These are phyloP conservation scores for Andrena marginata DNA, from an alignment of 2,888 invertebrate genomes.

Conservation along the genomic window DNA sequence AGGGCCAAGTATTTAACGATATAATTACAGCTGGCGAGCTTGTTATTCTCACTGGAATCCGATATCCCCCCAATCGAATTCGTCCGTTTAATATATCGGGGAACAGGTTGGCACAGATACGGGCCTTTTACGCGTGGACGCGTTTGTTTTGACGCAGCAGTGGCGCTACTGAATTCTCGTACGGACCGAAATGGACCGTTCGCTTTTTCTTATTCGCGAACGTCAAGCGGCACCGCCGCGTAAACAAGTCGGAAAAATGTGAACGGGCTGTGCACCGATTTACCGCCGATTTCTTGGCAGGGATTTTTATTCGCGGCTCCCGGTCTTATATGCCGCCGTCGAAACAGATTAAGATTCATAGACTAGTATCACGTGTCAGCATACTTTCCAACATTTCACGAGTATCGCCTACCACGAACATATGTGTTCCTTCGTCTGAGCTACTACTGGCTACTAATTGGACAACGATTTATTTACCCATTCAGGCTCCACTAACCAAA, in stretches of 20 bases:
- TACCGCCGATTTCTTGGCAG: background rate
- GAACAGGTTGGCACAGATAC: background rate
- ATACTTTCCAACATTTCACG: background rate
- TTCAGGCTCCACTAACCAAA: too few relatives aligned
- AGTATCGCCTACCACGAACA: background rate
- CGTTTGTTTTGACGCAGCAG: conserved; percentile 1
- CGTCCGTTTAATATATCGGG: too few relatives aligned
- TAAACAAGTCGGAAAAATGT: background rate
- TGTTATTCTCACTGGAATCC: background rate
- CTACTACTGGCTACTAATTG: background rate
- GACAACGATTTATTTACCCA: background rate
- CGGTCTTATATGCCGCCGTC: background rate
- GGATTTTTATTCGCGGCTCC: background rate
- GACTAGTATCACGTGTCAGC: background rate
- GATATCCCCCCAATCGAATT: background rate
- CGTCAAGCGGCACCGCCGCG: background rate
- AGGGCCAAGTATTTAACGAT: background rate
- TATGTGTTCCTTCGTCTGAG: background rate
- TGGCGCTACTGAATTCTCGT: background rate
- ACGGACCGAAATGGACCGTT: background rate
- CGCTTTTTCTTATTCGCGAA: background rate
- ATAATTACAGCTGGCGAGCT: background rate
- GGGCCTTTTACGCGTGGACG: background rate
- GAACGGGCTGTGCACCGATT: conserved; percentile 7
- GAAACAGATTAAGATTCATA: background rate